Evolutionary conservation across 64 coral and sea anemone species (phyloP), one percentile per base, ranked within the genome.

Genomic region (Actinia equina): DNA sequence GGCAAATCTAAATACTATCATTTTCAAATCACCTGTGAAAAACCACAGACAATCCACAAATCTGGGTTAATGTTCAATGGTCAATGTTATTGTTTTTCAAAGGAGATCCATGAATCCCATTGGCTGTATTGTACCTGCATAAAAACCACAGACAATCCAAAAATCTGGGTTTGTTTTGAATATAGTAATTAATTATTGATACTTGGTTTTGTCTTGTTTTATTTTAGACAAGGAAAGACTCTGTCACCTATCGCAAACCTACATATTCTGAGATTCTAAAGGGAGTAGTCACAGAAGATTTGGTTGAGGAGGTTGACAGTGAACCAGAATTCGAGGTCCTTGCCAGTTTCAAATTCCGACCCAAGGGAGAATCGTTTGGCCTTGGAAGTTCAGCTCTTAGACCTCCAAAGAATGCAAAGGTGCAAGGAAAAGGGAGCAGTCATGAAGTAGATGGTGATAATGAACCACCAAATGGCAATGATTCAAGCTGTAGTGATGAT

Each of bases 271-370:
- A 85, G 30, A 18, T 20, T 67, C 30, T 71, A 60, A 60, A 63
- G 52, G 83, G 83, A 43, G 59, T 85, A 18, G 30, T 17, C 5
- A 6, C 43, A 82, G 59, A 85, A 5, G 54, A 85, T 52, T 18
- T 58, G 11, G 51, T 16, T 19, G 82, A 91, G 43, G 95, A 94
- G 49, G 87, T 77, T 54, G 95, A 98, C 17, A 91, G 95, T 65
- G 95, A 98, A 57, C 89, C 92, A 86, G 95, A 98, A 41, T 98
- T 98, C 94, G 95, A 98, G 78, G 89, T 98, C 52, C 77, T 98
- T 25, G 88, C 89, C 83, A 91, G 86, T 41, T 98, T 98, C 77
- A 89, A 98, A 30, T 98, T 79, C 82, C 44, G 78, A n/a, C 20
- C 78, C 41, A 81, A 81, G 49, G 78, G 78, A 22, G 78, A 81